These are phyloP conservation scores for Ophion costatus DNA, from an alignment of 2,888 invertebrate genomes.

Conservation along the genomic window DNA sequence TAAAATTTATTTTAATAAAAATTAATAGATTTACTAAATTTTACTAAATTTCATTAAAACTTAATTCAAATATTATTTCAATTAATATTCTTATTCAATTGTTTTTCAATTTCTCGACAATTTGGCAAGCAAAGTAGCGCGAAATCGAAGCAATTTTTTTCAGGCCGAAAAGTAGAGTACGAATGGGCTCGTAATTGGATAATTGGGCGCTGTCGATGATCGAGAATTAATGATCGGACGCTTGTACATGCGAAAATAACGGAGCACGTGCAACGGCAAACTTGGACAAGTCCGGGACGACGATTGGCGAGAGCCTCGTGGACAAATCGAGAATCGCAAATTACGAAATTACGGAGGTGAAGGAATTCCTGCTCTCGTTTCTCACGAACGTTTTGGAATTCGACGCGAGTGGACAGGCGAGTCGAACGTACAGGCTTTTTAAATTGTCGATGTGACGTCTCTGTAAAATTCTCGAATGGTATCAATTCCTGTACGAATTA, in stretches of 20 bases:
- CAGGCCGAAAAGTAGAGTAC: not conserved
- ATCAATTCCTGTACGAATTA: not conserved
- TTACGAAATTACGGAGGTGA: constrained; percentile 53
- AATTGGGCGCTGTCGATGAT: not conserved
- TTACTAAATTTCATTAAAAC: no score
- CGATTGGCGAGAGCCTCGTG: constrained; percentile 14
- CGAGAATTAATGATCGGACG: constrained; percentile 1
- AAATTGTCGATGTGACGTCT: no score
- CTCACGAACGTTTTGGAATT: constrained; percentile 18
- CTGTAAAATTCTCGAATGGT: no score
- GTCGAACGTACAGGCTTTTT: no score
- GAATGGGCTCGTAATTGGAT: not conserved
- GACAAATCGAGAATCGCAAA: constrained; percentile 19
- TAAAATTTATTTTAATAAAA: no score
- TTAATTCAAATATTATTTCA: no score
- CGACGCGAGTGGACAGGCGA: not conserved
- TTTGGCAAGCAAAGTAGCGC: not conserved
- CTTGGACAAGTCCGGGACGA: not conserved
- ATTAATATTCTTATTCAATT: not conserved
- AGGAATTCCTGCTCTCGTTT: not conserved
- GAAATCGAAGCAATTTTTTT: not conserved
- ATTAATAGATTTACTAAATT: no score
- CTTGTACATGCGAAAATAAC: not conserved
- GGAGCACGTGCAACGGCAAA: not conserved
- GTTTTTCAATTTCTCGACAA: not conserved